A percentile compares a stretch with the other conserved stretches of the same genome.
These are phyloP conservation scores for Rhopilema esculentum DNA, from an alignment of 30 jellyfish, hydroid and myxozoan species.

Conservation along the genomic window DNA sequence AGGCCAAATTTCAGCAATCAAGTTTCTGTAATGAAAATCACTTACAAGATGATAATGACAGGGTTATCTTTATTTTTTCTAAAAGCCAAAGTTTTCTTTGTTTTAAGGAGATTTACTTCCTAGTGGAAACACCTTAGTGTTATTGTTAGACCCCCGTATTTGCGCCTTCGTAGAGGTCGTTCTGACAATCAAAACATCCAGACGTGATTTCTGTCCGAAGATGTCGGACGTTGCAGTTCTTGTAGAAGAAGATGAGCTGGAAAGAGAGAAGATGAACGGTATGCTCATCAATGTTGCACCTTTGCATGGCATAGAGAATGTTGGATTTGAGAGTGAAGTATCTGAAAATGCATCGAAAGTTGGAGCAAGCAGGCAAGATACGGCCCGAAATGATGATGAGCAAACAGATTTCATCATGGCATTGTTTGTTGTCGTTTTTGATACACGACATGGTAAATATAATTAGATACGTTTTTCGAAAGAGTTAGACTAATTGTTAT, in stretches of 20 bases:
- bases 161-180: not conserved
- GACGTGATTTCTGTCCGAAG: slow-evolving; percentile 9
- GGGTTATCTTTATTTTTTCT: too few species aligned
- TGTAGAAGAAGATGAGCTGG: slow-evolving; percentile 51
- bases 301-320: slow-evolving; percentile 50
- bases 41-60: too few species aligned
- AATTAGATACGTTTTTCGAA: not conserved
- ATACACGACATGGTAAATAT: slow-evolving; percentile 82
- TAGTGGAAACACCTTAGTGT: too few species aligned
- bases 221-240: slow-evolving; percentile 61
- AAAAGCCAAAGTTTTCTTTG: too few species aligned
- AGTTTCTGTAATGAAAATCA: too few species aligned
- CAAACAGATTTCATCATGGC: slow-evolving; percentile 75
- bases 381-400: not conserved
- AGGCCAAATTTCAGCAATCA: too few species aligned
- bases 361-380: not conserved
- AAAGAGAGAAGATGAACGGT: slow-evolving; percentile 13
- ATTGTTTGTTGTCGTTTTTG: slow-evolving; percentile 89
- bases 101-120: too few species aligned
- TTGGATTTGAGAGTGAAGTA: slow-evolving; percentile 42
- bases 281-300: slow-evolving; percentile 58
- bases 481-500: too few species aligned
- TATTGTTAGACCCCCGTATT: not conserved
- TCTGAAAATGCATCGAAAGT: not conserved
- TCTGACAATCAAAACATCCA: not conserved